phyloP scores from a whole-genome alignment of 2,113 vertebrate species.

The Neodontobutis hainanensis region DNA sequence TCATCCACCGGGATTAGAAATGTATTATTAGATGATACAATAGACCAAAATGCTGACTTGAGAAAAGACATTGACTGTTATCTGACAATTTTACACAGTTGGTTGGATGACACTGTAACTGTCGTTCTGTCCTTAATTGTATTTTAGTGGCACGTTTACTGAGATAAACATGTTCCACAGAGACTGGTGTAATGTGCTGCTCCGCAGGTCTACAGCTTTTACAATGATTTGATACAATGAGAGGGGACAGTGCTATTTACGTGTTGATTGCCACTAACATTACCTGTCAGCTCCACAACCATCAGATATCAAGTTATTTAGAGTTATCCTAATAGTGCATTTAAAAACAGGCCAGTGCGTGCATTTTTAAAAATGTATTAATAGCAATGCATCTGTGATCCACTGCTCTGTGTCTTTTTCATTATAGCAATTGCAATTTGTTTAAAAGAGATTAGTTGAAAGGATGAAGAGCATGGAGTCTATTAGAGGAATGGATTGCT shows the following conservation, averaged over 20 bases:
- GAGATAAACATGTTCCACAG: conserved; percentile 11
- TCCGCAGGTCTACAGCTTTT: conserved; percentile 19
- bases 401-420: conserved; percentile 44
- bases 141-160: conserved; percentile 11
- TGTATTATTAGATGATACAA: too few relatives aligned
- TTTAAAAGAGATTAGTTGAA: conserved; percentile 69
- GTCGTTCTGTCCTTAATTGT: not conserved
- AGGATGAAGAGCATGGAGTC: conserved; percentile 51
- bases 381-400: conserved; percentile 31
- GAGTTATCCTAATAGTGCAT: conserved; percentile 35
- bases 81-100: too few relatives aligned
- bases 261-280: conserved; percentile 59
- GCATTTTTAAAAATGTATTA: not conserved
- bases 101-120: not conserved
- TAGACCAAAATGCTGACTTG: too few relatives aligned
- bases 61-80: too few relatives aligned
- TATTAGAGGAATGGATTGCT: conserved; percentile 68
- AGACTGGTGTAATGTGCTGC: not conserved
- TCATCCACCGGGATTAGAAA: too few relatives aligned
- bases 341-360: not conserved
- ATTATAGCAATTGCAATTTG: conserved; percentile 66
- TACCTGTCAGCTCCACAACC: conserved; percentile 56
- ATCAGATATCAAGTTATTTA: conserved; percentile 44
- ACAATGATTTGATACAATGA: conserved; percentile 56
- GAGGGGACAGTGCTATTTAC: conserved; percentile 64